Base-by-base conservation (phyloP, 2,888 invertebrate species). In the Campoletis raptor region DNA sequence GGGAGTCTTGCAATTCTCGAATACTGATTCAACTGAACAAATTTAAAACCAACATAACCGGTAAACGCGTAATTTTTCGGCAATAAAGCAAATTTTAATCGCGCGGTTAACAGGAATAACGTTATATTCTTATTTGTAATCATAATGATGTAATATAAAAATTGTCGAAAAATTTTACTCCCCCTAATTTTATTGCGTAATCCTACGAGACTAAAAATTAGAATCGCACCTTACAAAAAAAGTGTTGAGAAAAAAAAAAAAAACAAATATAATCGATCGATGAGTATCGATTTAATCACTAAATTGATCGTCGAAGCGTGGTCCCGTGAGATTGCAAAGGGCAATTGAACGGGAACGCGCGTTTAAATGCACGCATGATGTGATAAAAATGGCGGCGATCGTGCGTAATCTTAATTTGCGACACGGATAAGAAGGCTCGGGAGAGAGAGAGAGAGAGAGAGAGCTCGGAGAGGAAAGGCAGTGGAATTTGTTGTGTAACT, bases 1-100 rank as follows among this genome's bases (percentile, higher is more conserved):
- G 83, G 70, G 82, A 87, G 81, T 87, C 83, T 85, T 87, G 73
- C 73, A 79, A 76, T 81, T 72, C 82, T 80, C 85, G 83, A 87
- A 87, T 87, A 88, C 77, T 79, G 84, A 79, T 83, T 78, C 74
- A 85, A 77, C 54, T 67, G 74, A 88, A 74, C n/a, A 37, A 84
- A 79, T 72, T n/a, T 40, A 30, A 66, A 76, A 36, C 12, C 6
- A 48, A n/a, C 72, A n/a, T 72, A 45, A 12, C 18, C 9, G 48
- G 3, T 48, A 18, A 48, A 72, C 24, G 66, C n/a, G 18, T 15
- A 54, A 61, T 74, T n/a, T n/a, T n/a, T n/a, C n/a, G n/a, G n/a
- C n/a, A n/a, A n/a, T n/a, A n/a, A n/a, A n/a, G n/a, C n/a, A n/a
- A n/a, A n/a, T n/a, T n/a, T n/a, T n/a, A n/a, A n/a, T n/a, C n/a